Evolutionary conservation across 2,888 invertebrate genomes (phyloP), one percentile per base, ranked within the genome.

Genomic region (Heteropelma amictum): DNA sequence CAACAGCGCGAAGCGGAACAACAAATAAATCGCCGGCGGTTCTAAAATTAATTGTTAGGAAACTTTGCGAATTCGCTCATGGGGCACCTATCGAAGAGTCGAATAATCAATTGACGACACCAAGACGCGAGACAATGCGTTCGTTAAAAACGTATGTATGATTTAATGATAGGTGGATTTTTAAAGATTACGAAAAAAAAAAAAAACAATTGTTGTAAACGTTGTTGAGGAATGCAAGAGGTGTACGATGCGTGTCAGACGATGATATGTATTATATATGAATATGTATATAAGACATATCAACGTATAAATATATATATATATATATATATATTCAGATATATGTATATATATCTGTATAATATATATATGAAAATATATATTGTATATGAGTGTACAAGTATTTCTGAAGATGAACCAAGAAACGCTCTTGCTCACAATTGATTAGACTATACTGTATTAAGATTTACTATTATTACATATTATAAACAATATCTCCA

Each of bases 341-440:
- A 7, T 4, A 19, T 33, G n/a, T 35, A 23, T 23, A 12, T 54
- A 12, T 12, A 7, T 72, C 70, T 72, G 76, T 76, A 70, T 49
- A 56, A n/a, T 64, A 77, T 77, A 79, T 85, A 84, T 86, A 84
- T 82, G 83, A 85, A 83, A 79, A 84, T 83, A 85, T 0, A 12
- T 1, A 12, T 1, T 7, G n/a, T n/a, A n/a, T 23, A 10, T 58
- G 26, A 68, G 71, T 77, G 77, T 78, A 68, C 56, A 67, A 71
- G 77, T 78, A 80, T 86, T 85, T 86, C 85, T 83, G 83, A 86
- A 83, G 80, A 85, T 84, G 86, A 87, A 87, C 86, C 85, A 83
- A 84, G 84, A 80, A 82, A 85, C 84, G 85, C 84, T 84, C 86
- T 86, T 86, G 85, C 85, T 87, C 86, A 85, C 85, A 82, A 85